Percentiles rank a stretch among this genome's conserved stretches.
phyloP scores from a whole-genome alignment of 2,888 invertebrate species.

The Leptarthrus brevirostris region DNA sequence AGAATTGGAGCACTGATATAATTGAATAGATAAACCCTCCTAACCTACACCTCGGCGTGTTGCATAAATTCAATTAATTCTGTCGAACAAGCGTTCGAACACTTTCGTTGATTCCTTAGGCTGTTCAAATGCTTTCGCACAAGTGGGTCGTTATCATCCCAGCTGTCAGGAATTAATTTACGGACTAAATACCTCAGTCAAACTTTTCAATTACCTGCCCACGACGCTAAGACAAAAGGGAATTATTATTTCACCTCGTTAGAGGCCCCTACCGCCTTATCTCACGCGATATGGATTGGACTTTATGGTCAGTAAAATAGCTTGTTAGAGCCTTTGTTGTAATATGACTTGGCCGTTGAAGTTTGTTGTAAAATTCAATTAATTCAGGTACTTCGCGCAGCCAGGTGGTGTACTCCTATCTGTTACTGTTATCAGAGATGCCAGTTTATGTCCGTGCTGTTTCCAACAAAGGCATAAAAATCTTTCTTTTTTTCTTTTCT shows the following conservation, averaged over 20 bases:
- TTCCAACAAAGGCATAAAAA: constrained; percentile 11
- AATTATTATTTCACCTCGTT: constrained; percentile 39
- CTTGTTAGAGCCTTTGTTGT: constrained; percentile 36
- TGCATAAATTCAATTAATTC: constrained; percentile 43
- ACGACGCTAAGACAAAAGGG: constrained; percentile 27
- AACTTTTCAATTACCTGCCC: constrained; percentile 43
- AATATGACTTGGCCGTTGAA: not conserved
- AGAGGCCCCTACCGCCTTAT: constrained; percentile 12
- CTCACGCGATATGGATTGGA: constrained; percentile 42
- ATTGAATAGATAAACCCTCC: constrained; percentile 44
- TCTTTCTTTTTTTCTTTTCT: not conserved
- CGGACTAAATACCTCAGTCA: constrained; percentile 42
- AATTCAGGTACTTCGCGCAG: not conserved
- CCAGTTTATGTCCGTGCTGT: not conserved
- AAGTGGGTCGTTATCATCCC: constrained; percentile 43
- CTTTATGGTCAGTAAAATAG: constrained; percentile 39
- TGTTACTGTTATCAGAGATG: not conserved
- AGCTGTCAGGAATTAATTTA: constrained; percentile 47
- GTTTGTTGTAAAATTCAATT: constrained; percentile 33
- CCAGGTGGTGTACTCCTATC: not conserved
- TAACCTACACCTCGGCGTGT: constrained; percentile 25
- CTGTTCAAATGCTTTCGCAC: not conserved
- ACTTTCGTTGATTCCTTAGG: constrained; percentile 33
- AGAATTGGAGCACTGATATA: constrained; percentile 37
- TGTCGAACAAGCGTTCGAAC: constrained; percentile 39